Conservation (phyloP, 2,113 vertebrate species). For the Prietella phreatophila region DNA sequence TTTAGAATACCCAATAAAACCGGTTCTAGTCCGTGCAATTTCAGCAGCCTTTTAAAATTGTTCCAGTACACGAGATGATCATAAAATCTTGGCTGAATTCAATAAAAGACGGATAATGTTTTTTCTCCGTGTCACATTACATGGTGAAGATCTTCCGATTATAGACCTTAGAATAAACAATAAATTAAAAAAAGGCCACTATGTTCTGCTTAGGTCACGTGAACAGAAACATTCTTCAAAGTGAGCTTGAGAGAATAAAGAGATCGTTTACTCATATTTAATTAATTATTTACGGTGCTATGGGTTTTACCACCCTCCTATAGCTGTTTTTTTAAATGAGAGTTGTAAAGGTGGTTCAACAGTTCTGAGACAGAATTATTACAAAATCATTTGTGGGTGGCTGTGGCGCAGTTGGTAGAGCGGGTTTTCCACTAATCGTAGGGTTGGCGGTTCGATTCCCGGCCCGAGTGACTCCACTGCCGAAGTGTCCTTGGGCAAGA, state of each 20-base stretch:
- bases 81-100: background rate
- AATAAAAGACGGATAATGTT: background rate
- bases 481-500: too few species aligned
- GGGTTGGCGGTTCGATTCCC: too few species aligned
- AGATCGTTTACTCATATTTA: background rate
- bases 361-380: background rate
- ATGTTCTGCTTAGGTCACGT: background rate
- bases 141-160: background rate
- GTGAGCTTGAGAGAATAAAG: background rate
- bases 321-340: background rate
- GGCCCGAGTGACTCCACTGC: too few species aligned
- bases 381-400: too few species aligned
- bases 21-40: background rate
- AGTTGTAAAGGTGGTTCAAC: background rate
- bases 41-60: background rate
- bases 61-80: background rate
- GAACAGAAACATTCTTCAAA: background rate
- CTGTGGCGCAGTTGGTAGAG: too few species aligned
- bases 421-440: too few species aligned
- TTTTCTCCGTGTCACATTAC: background rate
- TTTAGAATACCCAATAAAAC: background rate
- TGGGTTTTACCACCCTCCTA: background rate
- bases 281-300: background rate
- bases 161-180: background rate
- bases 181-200: background rate